Conservation (phyloP, 2,888 invertebrate genomes). For the Zaprionus bogoriensis region DNA sequence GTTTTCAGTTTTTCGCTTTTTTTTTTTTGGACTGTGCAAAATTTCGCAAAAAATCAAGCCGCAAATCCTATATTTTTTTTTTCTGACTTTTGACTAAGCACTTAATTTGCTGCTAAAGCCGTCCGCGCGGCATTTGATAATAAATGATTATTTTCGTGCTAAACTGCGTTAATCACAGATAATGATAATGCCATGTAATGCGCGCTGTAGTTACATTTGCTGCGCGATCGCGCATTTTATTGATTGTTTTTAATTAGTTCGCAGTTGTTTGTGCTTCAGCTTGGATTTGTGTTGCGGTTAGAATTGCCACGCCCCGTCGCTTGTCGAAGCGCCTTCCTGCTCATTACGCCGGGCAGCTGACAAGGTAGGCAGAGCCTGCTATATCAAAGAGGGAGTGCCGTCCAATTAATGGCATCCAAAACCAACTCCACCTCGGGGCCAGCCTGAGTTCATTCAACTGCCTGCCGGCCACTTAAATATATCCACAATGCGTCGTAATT, state of each 20-base stretch:
- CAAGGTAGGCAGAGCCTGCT: slow-evolving; percentile 20
- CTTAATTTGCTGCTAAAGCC: slow-evolving; percentile 58
- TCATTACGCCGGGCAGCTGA: slow-evolving; percentile 46
- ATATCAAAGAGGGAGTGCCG: slow-evolving; percentile 54
- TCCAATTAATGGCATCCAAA: slow-evolving; percentile 46
- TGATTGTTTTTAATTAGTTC: slow-evolving; percentile 75
- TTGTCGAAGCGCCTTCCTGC: slow-evolving; percentile 39
- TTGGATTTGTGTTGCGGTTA: slow-evolving; percentile 40
- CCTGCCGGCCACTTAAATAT: slow-evolving; percentile 13
- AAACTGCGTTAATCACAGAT: slow-evolving; percentile 74
- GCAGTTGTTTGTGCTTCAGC: slow-evolving; percentile 16
- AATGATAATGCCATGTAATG: slow-evolving; percentile 58
- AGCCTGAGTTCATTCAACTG: slow-evolving; percentile 60
- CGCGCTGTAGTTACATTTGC: slow-evolving; percentile 21
- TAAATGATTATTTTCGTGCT: slow-evolving; percentile 75
- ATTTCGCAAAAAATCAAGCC: slow-evolving; percentile 52
- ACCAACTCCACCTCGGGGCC: slow-evolving; percentile 30
- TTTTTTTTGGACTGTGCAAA: slow-evolving; percentile 17
- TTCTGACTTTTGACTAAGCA: slow-evolving; percentile 50
- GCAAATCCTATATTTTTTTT: slow-evolving; percentile 22
- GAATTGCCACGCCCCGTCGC: slow-evolving; percentile 41
- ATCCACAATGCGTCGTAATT: slow-evolving; percentile 38
- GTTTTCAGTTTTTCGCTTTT: too few species aligned
- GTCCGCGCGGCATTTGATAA: slow-evolving; percentile 50
- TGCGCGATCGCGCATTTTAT: slow-evolving; percentile 43